Base-by-base conservation (phyloP, 2,113 vertebrate species). In the Dunckerocampus dactyliophorus region DNA sequence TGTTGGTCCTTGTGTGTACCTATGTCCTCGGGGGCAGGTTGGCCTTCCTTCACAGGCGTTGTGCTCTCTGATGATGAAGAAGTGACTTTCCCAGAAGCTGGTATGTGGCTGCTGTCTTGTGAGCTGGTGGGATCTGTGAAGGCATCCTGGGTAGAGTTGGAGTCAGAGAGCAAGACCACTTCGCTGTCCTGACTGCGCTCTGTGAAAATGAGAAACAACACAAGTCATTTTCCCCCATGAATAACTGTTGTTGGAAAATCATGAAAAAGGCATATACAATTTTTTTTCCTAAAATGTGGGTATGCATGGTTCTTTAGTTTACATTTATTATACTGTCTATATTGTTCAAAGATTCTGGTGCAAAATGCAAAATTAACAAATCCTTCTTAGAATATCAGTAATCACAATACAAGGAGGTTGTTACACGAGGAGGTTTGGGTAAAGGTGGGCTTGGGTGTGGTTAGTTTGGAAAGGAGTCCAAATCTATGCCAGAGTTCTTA, bases 151-250 rank as follows among this genome's bases (percentile, higher is more conserved):
- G 95, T 95, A 19, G 95, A 98, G 86, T 92, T 98, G 83, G 95
- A 99, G 82, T 98, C 97, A 1, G 97, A 98, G 21, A 98, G 92
- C 34, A 94, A 87, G 17, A 94, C 93, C 3, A 93, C 92, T 19
- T 92, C 92, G 66, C 97, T 98, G 85, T 99, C 97, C 89, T 96
- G 97, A 85, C 97, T 99, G 79, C 94, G 93, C 65, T 99, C 97
- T 99, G 89, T 52, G 70, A 75, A 78, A 74, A 76, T 66, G 62
- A 61, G 65, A 65, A 68, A 65, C 54, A 49, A 60, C 63, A 55
- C n/a, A 59, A 59, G 6, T 77, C 11, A 58, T 48, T 59, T 56
- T 19, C 37, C 7, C 19, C 12, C 11, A 14, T 65, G 65, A 48
- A 62, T 17, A 46, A 52, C 45, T 52, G 24, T 43, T 59, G 24